These are phyloP conservation scores for Erithacus rubecula DNA, from an alignment of 2,797 vertebrate species.

Conservation along the genomic window DNA sequence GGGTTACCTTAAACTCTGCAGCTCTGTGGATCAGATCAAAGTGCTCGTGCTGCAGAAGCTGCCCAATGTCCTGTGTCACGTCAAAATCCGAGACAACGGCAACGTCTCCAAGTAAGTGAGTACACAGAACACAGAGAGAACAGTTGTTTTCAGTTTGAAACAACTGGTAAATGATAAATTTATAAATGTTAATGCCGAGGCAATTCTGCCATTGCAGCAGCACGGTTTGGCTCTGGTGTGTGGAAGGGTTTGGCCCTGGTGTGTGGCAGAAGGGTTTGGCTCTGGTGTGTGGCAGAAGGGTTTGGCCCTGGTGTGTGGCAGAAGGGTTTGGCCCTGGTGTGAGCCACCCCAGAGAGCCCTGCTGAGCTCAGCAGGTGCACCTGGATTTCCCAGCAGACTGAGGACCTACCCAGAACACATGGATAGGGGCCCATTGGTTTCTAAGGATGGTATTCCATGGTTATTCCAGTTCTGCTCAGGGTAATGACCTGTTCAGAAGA, in stretches of 20 bases:
- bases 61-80: conserved; percentile 92
- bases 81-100: conserved; percentile 89
- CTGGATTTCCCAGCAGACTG: background rate
- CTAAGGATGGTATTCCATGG: background rate
- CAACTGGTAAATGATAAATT: no score
- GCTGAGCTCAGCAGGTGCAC: background rate
- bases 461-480: background rate
- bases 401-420: background rate
- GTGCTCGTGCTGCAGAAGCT: conserved; percentile 90
- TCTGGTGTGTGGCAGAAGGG: background rate
- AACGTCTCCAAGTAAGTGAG: conserved; percentile 85
- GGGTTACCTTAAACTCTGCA: conserved; percentile 96
- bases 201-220: background rate
- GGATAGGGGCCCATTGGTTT: background rate
- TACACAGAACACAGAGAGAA: fast-evolving
- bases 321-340: background rate
- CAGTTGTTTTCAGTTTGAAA: background rate
- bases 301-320: background rate
- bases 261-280: background rate
- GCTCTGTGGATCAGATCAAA: conserved; percentile 97
- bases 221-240: background rate
- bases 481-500: background rate
- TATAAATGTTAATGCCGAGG: background rate
- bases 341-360: background rate
- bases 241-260: no score